Evolutionary conservation across 2,113 vertebrate species (phyloP), one percentile per base, ranked within the genome.

Genomic region (Vombatus ursinus): DNA sequence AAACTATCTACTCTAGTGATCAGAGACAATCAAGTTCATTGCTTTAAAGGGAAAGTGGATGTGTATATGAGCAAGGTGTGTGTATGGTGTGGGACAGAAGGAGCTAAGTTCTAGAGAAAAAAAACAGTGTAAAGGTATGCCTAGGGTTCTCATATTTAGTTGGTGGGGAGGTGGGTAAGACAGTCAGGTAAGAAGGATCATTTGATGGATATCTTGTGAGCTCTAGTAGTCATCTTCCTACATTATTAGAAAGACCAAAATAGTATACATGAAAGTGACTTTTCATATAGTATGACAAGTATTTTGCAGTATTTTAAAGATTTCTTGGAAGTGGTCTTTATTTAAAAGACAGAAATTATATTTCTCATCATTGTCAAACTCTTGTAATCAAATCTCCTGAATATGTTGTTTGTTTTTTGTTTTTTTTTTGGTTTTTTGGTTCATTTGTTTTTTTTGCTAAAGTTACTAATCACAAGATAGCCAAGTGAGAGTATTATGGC

Each of bases 291-390:
- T 11, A 51, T 77, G 92, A 52, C 48, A 31, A 95, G 52, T 93
- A 94, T 96, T 94, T 94, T 8, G 28, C 22, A 31, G 16, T 52
- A 47, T 37, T 26, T 95, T 92, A 44, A 91, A 93, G 93, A 49
- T 92, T 37, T 57, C 53, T 93, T 92, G 2, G 54, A 93, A 9
- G 50, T 92, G 50, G 51, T 3, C 68, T 77, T 84, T 54, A 51
- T 22, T 53, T 53, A 90, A 90, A 91, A 57, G 11, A 47, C n/a
- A 92, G 51, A 92, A 8, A 68, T 94, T 89, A 51, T 16, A 49
- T 91, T 95, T 91, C 3, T n/a, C 68, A 48, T 61, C 93, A 51
- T 6, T 16, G 3, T 57, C 0, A 16, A 84, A 90, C 1, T 92
- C 28, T 61, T 90, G 51, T 1, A 61, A 90, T 96, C 93, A 68